These are phyloP conservation scores for Nasua narica DNA, from an alignment of 2,797 vertebrate species.

Conservation along the genomic window DNA sequence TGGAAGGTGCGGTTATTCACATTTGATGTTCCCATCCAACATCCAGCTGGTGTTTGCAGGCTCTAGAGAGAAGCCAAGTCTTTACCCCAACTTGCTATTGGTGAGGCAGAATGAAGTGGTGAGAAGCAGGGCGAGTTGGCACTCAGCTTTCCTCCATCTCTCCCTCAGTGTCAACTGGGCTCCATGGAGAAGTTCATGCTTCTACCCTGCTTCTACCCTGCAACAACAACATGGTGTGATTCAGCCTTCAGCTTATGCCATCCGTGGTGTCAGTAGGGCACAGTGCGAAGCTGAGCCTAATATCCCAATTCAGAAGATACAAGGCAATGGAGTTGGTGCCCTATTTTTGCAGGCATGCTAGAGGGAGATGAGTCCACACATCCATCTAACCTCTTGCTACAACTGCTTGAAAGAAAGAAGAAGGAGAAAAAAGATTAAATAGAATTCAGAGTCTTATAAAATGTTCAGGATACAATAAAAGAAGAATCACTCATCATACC, in stretches of 20 bases:
- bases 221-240: neutral
- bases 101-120: neutral
- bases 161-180: neutral
- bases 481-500: neutral
- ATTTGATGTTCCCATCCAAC: too few relatives aligned
- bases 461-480: neutral
- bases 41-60: neutral
- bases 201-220: neutral
- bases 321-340: too few relatives aligned
- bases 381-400: neutral
- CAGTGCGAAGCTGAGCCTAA: neutral
- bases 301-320: neutral
- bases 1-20: neutral
- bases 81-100: neutral
- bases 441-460: constrained; percentile 20
- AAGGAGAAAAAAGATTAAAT: neutral
- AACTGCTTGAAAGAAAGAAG: neutral
- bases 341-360: neutral
- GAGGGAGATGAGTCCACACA: neutral
- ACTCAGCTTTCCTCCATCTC: neutral
- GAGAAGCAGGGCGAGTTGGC: neutral
- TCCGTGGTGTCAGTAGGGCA: neutral
- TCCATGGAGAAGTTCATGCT: neutral
- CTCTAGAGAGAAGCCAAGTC: neutral
- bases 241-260: neutral